Evolutionary conservation across 2,797 vertebrate species (phyloP).

Genomic region (Xenops minutus): DNA sequence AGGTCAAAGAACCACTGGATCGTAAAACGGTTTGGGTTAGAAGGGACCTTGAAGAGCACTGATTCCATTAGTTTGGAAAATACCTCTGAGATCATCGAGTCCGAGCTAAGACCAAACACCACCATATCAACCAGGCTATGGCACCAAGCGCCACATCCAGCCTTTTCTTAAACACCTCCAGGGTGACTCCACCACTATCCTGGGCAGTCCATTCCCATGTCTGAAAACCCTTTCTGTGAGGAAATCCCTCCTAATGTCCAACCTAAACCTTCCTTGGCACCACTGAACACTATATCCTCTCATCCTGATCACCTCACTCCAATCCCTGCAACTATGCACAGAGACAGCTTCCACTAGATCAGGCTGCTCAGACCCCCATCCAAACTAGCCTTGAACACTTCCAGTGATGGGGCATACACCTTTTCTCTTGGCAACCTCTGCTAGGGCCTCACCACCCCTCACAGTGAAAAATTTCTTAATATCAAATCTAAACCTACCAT

Average conservation of each 20-base stretch:
- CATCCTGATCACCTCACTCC: neutral
- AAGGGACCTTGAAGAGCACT: neutral
- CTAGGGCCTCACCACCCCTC: neutral
- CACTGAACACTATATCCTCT: neutral
- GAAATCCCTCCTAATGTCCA: neutral
- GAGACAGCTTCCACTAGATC: neutral
- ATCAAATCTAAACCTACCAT: neutral
- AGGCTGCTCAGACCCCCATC: neutral
- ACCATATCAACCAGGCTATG: neutral
- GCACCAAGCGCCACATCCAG: too few species aligned
- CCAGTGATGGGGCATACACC: neutral
- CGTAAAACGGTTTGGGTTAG: neutral
- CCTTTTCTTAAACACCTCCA: neutral
- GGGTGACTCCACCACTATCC: neutral
- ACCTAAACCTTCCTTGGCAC: neutral
- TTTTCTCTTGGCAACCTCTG: neutral
- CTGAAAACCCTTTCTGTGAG: neutral
- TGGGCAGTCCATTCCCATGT: neutral
- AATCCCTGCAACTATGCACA: fast-evolving
- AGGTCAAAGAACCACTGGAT: neutral
- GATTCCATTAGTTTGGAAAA: neutral
- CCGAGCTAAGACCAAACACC: neutral
- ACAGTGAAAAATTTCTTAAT: neutral
- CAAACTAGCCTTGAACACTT: neutral
- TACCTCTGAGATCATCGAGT: neutral